A percentile compares a stretch with the other conserved stretches of the same genome.
Evolutionary conservation across 2,888 invertebrate species (phyloP).

Genomic region (Girardia tigrina): DNA sequence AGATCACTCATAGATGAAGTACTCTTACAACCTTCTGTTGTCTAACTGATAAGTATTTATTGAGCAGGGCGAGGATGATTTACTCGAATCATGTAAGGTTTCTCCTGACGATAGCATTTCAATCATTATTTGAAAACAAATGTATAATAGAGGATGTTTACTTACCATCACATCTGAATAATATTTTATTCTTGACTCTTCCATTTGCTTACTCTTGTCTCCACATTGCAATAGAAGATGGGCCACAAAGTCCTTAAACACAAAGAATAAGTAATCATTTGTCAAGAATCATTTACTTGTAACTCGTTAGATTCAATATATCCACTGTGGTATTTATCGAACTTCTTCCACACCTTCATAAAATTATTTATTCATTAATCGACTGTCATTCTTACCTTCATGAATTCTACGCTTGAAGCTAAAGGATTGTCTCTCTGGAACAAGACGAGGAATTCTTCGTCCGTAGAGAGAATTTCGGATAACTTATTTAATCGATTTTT

Average conservation of each 20-base stretch:
- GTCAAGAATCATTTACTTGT: not conserved
- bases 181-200: not conserved
- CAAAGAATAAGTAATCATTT: not conserved
- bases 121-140: too few relatives aligned
- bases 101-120: too few relatives aligned
- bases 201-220: not conserved
- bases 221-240: not conserved
- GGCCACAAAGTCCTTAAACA: not conserved
- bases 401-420: not conserved
- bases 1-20: too few relatives aligned
- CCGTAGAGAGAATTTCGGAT: not conserved
- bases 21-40: too few relatives aligned
- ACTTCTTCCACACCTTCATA: not conserved
- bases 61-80: too few relatives aligned
- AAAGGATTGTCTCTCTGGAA: conserved; percentile 15
- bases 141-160: too few relatives aligned
- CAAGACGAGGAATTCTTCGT: not conserved
- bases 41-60: too few relatives aligned
- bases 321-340: not conserved
- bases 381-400: not conserved
- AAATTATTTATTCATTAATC: not conserved
- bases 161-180: not conserved
- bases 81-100: too few relatives aligned
- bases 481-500: not conserved
- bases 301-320: not conserved